Conservation (phyloP, 2,113 vertebrate genomes). For the Etia nguti region DNA sequence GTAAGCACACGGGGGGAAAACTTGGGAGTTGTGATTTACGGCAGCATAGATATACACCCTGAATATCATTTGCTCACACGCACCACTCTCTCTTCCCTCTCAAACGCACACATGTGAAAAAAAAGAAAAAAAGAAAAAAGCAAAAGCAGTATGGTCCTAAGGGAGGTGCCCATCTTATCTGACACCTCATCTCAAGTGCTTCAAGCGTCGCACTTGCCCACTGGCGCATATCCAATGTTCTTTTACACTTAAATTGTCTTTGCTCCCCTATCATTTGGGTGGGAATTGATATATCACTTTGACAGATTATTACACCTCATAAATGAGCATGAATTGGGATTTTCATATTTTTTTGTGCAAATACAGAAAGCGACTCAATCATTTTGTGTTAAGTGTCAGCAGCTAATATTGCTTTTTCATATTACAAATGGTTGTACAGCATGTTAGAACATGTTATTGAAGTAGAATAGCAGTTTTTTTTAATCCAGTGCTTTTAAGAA, state of each 20-base stretch:
- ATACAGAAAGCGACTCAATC: background rate
- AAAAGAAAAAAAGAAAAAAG: background rate
- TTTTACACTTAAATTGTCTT: conserved; percentile 36
- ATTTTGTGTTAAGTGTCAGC: background rate
- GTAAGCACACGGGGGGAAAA: background rate
- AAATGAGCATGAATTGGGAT: background rate
- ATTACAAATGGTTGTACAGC: background rate
- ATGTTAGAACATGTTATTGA: background rate
- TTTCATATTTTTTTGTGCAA: background rate
- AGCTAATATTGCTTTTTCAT: background rate
- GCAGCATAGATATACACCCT: background rate
- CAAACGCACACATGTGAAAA: background rate
- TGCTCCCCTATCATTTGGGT: background rate
- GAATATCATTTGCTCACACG: background rate
- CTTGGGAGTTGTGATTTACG: background rate
- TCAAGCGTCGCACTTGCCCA: background rate
- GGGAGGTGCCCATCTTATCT: conserved; percentile 1
- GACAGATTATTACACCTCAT: conserved; percentile 20
- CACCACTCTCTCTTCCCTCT: background rate
- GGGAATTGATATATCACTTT: conserved; percentile 21
- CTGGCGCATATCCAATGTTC: background rate
- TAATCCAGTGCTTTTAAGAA: background rate
- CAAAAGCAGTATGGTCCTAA: background rate
- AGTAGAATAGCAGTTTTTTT: background rate
- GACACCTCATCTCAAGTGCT: conserved; percentile 8